Base-by-base conservation (phyloP, 1,140 invertebrate species). In the Drosophila takahashii region DNA sequence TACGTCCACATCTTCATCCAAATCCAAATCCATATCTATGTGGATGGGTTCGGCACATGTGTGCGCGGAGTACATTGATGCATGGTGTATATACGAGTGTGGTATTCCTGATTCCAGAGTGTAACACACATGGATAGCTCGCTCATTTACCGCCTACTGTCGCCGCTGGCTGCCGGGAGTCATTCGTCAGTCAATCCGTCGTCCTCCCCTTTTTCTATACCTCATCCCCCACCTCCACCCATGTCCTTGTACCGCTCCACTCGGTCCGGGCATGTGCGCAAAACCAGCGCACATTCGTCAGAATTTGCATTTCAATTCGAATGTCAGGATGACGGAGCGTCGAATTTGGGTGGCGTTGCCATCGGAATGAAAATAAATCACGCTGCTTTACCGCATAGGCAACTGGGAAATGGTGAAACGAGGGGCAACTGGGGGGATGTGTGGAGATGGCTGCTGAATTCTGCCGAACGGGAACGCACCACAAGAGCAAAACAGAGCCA, bases 231-330 rank as follows among this genome's bases (percentile, higher is more conserved):
- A 27, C 13, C 32, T 7, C 41, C 48, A 61, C 50, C 59, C 56
- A 32, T 15, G n/a, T 26, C 56, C 56, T 11, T 16, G 48, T 32
- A 15, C 27, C n/a, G 47, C 58, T 45, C 11, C 62, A 22, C 13
- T 54, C 65, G 53, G 48, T 41, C 37, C 44, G 29, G 61, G 42
- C 42, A 53, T 84, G 74, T 77, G 70, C 69, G 61, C 69, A 37
- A 62, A 87, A 72, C 60, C 79, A 73, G 83, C 67, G 71, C 79
- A 87, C 83, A 90, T 89, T 89, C 84, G 85, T 90, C 85, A 89
- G 84, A 90, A 89, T 89, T 89, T 89, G 84, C 84, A 89, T 89
- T 90, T 89, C 85, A 89, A 89, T 90, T 89, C 84, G 77, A 80
- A 89, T 80, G 77, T 84, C 77, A 87, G 79, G 71, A 87, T 84